Base-by-base conservation (phyloP, 2,888 invertebrate genomes). In the Trimorus sp. region DNA sequence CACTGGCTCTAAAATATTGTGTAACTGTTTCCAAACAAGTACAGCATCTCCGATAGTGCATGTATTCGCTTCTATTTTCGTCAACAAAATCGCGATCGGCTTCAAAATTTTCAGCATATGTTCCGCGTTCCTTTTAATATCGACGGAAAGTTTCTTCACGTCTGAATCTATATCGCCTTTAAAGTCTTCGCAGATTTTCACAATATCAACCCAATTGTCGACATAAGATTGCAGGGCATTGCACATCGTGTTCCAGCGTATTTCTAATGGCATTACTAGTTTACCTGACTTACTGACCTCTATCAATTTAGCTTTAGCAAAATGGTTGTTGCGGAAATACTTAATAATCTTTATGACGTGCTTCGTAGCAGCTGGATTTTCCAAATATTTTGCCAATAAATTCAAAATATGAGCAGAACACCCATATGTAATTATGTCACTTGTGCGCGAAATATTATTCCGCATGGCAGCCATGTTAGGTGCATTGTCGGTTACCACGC, bases 121-220 rank as follows among this genome's bases (percentile, higher is more conserved):
- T 58, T 63, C 58, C 7, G 59, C 65, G 15, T 78, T 78, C 37
- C 59, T 58, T 62, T 79, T 79, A 60, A 71, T 66, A 37, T 79
- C 71, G 12, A 48, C 37, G 14, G 71, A 60, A 8, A 79, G 16
- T 16, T 71, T 71, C 14, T 45, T 73, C 3, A 79, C 38, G 7
- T 73, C 63, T 4, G 37, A n/a, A 49, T 73, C 73, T 12, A 79
- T 79, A 9, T 74, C 49, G 40, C 73, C 48, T 63, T 73, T 54
- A 37, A 48, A 73, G 8, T 62, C 58, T 9, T 68, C 68, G 16
- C 73, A 68, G n/a, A 74, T 79, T 42, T 63, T 40, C 2, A 53
- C 53, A 15, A 53, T 26, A 14, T 53, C 0, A 26, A 53, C 8
- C 79, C 68, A 79, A 40, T 79, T 74, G 1, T 63, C 62, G 38